Percentiles rank a stretch among this genome's conserved stretches.
Conservation (phyloP, 2,797 vertebrate species). For the Acipenser transmontanus region DNA sequence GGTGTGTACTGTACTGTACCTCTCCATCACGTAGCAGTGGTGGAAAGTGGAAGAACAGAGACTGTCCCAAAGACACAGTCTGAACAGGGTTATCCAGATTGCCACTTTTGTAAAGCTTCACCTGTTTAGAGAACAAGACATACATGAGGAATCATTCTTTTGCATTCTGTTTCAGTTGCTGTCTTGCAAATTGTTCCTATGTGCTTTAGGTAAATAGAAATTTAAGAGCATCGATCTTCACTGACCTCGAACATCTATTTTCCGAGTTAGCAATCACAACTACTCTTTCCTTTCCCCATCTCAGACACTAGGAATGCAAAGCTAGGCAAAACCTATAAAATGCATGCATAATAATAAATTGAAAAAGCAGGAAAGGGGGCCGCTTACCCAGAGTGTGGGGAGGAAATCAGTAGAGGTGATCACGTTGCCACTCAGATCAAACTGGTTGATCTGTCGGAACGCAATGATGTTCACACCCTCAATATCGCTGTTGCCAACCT, state of each 20-base stretch:
- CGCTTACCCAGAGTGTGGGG: slow-evolving; percentile 78
- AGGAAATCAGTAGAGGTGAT: slow-evolving; percentile 86
- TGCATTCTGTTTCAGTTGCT: too few relatives aligned
- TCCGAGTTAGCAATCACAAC: too few relatives aligned
- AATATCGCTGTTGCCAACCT: slow-evolving; percentile 87
- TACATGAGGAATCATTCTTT: background rate
- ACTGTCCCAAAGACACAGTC: slow-evolving; percentile 86
- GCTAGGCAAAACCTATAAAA: too few relatives aligned
- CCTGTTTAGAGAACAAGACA: slow-evolving; percentile 45
- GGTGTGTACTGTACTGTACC: slow-evolving; percentile 51
- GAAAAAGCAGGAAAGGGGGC: background rate
- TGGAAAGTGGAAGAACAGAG: slow-evolving; percentile 93
- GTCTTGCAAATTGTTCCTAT: too few relatives aligned
- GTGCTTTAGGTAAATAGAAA: too few relatives aligned
- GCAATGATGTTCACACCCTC: slow-evolving; percentile 90
- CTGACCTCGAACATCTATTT: too few relatives aligned
- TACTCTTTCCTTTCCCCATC: too few relatives aligned
- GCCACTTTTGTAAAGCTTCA: slow-evolving; percentile 91
- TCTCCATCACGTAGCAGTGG: slow-evolving; percentile 87
- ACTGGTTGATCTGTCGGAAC: slow-evolving; percentile 94
- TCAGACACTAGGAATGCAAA: too few relatives aligned
- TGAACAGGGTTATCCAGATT: slow-evolving; percentile 93
- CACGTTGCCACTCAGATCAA: slow-evolving; percentile 93
- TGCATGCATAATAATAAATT: too few relatives aligned
- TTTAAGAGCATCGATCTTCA: too few relatives aligned